These are phyloP conservation scores for Pygmarrhopalites habei DNA, from an alignment of 1,140 invertebrate genomes.

Conservation along the genomic window DNA sequence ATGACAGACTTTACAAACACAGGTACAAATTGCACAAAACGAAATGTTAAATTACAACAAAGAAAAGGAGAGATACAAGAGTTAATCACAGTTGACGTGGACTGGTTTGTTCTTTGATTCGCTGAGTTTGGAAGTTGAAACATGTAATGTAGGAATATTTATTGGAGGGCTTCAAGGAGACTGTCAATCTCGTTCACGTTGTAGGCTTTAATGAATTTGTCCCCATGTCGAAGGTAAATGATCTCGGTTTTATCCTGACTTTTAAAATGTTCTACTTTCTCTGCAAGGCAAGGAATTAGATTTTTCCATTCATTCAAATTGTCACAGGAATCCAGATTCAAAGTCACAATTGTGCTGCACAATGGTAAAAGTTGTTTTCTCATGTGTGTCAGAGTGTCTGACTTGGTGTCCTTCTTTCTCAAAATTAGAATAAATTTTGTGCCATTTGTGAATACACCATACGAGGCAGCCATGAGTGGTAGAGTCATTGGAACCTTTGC, in stretches of 20 bases:
- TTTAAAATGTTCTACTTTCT: neutral
- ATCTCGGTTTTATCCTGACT: neutral
- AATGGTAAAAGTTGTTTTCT: neutral
- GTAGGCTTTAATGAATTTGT: neutral
- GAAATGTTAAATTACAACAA: too few species aligned
- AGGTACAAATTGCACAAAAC: too few species aligned
- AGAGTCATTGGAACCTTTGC: constrained; percentile 56
- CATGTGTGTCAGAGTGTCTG: neutral
- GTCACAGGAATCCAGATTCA: neutral
- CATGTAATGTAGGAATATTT: too few species aligned
- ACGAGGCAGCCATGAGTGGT: constrained; percentile 61
- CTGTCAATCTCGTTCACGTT: neutral
- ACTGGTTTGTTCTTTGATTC: too few species aligned
- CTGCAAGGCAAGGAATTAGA: neutral
- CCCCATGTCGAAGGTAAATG: constrained; percentile 1
- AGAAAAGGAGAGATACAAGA: too few species aligned
- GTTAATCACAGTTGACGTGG: too few species aligned
- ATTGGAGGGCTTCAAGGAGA: neutral
- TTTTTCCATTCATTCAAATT: neutral
- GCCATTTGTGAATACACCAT: neutral
- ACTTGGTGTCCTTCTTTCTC: neutral
- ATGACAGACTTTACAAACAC: too few species aligned
- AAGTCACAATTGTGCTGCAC: neutral
- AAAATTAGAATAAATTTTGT: neutral
- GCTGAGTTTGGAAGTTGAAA: too few species aligned